phyloP scores from a whole-genome alignment of 1,140 invertebrate genomes.

The Saccostrea echinata region DNA sequence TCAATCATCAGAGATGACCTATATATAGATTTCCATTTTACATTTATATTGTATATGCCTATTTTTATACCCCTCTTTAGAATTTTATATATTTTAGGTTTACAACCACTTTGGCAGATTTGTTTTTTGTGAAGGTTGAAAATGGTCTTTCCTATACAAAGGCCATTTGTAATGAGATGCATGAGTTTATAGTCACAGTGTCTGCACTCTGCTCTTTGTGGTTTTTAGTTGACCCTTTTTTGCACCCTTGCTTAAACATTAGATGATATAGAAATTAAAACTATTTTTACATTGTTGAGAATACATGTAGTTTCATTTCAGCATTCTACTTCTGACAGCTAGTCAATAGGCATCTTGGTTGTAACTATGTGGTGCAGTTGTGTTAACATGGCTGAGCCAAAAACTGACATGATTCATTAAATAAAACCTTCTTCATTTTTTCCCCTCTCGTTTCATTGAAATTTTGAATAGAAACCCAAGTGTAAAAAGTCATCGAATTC shows the following conservation, averaged over 20 bases:
- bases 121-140: neutral
- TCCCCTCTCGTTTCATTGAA: neutral
- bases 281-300: neutral
- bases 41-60: constrained; percentile 29
- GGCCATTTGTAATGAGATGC: neutral
- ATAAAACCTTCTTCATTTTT: neutral
- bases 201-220: constrained; percentile 26
- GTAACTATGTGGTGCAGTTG: neutral
- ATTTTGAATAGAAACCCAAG: neutral
- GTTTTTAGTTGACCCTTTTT: constrained; percentile 3
- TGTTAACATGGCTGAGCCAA: neutral
- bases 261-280: neutral
- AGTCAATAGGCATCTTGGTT: constrained; percentile 19
- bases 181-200: neutral
- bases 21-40: constrained; percentile 29
- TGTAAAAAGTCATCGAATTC: neutral
- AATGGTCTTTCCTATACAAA: constrained; percentile 16
- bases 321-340: constrained; percentile 20
- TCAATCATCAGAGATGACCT: constrained; percentile 30
- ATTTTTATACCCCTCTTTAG: constrained; percentile 21
- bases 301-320: neutral
- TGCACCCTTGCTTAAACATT: neutral
- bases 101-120: constrained; percentile 29
- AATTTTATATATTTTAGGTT: constrained; percentile 22
- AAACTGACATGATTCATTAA: constrained; percentile 15